A percentile compares a stretch with the other conserved stretches of the same genome.
Evolutionary conservation across 2,797 vertebrate genomes (phyloP).

Genomic region (Potorous gilbertii): DNA sequence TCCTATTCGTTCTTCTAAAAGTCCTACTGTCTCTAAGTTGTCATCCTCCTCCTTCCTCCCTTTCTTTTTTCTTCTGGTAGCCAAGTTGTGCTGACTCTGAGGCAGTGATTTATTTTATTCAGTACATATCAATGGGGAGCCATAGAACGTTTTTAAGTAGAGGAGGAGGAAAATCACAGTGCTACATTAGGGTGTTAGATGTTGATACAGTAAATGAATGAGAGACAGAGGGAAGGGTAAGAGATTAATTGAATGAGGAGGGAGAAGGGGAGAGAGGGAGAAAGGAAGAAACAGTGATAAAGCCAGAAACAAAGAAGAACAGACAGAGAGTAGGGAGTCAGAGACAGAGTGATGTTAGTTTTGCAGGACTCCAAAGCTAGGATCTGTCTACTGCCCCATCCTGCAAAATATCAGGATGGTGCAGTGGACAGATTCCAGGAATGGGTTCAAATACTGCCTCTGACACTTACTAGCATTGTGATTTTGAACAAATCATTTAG

Average conservation of each 20-base stretch:
- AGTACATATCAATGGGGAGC: neutral
- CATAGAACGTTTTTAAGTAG: neutral
- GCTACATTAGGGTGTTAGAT: neutral
- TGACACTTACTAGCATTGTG: neutral
- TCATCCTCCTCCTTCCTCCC: constrained; percentile 5
- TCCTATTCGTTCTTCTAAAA: neutral
- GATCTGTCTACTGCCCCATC: neutral
- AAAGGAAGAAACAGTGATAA: neutral
- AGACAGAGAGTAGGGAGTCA: neutral
- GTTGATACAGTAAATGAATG: neutral
- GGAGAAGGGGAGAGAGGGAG: too few species aligned
- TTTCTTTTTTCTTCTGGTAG: neutral
- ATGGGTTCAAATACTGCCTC: neutral
- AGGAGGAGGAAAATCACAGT: neutral
- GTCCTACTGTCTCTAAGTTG: neutral
- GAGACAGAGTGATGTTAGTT: neutral
- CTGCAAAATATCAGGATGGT: neutral
- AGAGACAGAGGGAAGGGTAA: too few species aligned
- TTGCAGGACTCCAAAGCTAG: neutral
- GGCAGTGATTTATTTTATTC: neutral
- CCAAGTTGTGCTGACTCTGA: constrained; percentile 13
- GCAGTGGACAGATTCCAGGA: neutral
- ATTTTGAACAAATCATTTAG: neutral
- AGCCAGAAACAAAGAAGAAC: neutral
- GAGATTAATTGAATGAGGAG: neutral